Conservation (phyloP, 2,113 vertebrate genomes). For the Cyprinodon variegatus region DNA sequence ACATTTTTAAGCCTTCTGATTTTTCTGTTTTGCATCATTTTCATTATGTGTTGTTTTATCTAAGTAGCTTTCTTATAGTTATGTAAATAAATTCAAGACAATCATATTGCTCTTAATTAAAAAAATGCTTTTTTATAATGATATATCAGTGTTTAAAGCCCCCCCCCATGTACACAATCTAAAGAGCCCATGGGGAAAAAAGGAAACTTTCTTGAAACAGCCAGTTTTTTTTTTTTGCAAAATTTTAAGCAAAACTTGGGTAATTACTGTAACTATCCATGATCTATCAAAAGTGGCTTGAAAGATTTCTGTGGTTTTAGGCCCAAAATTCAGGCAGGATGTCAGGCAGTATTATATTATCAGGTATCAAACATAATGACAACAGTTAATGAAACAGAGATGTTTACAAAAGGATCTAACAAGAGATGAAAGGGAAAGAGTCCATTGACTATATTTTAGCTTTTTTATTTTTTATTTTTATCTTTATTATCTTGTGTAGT, state of each 20-base stretch:
- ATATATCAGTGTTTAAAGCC: constrained; percentile 57
- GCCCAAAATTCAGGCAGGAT: too few species aligned
- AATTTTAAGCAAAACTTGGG: too few species aligned
- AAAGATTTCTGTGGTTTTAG: neutral
- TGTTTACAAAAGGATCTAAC: neutral
- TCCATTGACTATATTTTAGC: neutral
- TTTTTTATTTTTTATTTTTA: too few species aligned
- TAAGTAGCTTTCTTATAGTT: neutral
- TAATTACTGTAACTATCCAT: neutral
- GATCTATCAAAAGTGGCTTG: neutral
- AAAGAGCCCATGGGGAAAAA: constrained; percentile 40
- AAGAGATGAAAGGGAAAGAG: neutral
- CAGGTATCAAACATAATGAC: too few species aligned
- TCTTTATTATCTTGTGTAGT: too few species aligned
- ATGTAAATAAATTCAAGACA: too few species aligned
- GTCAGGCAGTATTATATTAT: too few species aligned
- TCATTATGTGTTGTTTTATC: neutral
- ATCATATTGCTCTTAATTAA: constrained; percentile 50
- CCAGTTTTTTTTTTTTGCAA: constrained; percentile 19
- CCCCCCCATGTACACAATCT: constrained; percentile 45
- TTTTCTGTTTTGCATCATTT: neutral
- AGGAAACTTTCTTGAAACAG: constrained; percentile 10
- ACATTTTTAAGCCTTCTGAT: neutral
- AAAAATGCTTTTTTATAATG: constrained; percentile 27
- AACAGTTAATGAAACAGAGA: neutral